Evolutionary conservation across 53 echinoderm and acorn worm species (phyloP).

Genomic region (Luidia sarsii): DNA sequence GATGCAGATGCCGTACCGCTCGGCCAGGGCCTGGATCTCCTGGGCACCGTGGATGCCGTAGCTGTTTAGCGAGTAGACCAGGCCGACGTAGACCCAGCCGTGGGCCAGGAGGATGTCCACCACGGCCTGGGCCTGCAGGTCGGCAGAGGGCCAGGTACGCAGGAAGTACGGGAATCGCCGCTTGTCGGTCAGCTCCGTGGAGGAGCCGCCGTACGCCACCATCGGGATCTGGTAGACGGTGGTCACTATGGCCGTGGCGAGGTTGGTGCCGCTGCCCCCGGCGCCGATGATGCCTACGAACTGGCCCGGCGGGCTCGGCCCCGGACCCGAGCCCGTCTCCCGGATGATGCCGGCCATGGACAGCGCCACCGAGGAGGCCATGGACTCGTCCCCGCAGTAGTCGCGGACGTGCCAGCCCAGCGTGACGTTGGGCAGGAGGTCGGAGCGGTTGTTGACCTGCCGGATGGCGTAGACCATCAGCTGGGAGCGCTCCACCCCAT

Average conservation of each 20-base stretch:
- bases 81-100: slow-evolving; percentile 41
- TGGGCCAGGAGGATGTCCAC: slow-evolving; percentile 27
- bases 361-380: slow-evolving; percentile 18
- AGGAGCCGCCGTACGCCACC: slow-evolving; percentile 31
- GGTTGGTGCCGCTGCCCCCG: slow-evolving; percentile 17
- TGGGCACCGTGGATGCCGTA: slow-evolving; percentile 60
- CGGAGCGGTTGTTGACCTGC: slow-evolving; percentile 68
- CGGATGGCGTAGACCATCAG: slow-evolving; percentile 83
- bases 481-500: slow-evolving; percentile 20
- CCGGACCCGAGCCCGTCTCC: neutral
- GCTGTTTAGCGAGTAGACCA: slow-evolving; percentile 44
- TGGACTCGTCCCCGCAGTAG: slow-evolving; percentile 36
- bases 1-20: slow-evolving; percentile 20
- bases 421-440: slow-evolving; percentile 76
- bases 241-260: slow-evolving; percentile 21
- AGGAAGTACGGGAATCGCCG: slow-evolving; percentile 52
- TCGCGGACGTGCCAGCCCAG: slow-evolving; percentile 60
- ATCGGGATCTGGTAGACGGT: slow-evolving; percentile 21
- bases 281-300: slow-evolving; percentile 46
- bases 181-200: slow-evolving; percentile 46
- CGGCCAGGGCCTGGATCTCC: slow-evolving; percentile 29
- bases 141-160: slow-evolving; percentile 38
- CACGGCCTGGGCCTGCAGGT: slow-evolving; percentile 22
- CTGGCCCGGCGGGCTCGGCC: neutral
- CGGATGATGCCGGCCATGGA: neutral